These are phyloP conservation scores for Habropoda laboriosa DNA, from an alignment of 1,140 invertebrate genomes.

Conservation along the genomic window DNA sequence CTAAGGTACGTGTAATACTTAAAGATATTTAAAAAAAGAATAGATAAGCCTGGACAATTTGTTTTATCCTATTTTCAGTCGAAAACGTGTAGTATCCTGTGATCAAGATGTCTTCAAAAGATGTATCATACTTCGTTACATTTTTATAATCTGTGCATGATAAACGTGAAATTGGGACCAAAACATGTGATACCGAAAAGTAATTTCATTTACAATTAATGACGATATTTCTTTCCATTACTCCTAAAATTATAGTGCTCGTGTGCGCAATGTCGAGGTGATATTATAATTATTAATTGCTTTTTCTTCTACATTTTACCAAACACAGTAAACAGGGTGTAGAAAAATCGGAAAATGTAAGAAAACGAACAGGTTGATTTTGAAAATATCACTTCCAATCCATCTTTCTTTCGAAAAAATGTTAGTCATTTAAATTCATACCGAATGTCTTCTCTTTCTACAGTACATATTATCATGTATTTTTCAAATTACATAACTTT, in stretches of 20 bases:
- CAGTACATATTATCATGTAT: too few species aligned
- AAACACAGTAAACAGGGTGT: background rate
- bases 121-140: slow-evolving; percentile 55
- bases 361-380: too few species aligned
- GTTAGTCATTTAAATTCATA: too few species aligned
- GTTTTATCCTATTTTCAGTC: slow-evolving; percentile 60
- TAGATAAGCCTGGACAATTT: too few species aligned
- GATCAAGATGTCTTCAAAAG: slow-evolving; percentile 50
- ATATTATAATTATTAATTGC: background rate
- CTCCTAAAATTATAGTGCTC: background rate
- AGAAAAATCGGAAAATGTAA: too few species aligned
- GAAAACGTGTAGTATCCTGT: slow-evolving; percentile 69
- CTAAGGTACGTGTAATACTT: slow-evolving; percentile 61
- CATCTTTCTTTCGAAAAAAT: too few species aligned
- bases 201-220: background rate
- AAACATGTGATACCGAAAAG: slow-evolving; percentile 25
- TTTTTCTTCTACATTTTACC: background rate
- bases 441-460: background rate
- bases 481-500: background rate
- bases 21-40: too few species aligned
- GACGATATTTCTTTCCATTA: slow-evolving; percentile 5
- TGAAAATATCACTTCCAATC: too few species aligned
- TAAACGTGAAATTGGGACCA: slow-evolving; percentile 53
- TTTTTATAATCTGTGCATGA: slow-evolving; percentile 42
- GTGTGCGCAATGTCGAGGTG: background rate